phyloP scores from a whole-genome alignment of 1,140 invertebrate genomes.

The Tenebrio molitor region DNA sequence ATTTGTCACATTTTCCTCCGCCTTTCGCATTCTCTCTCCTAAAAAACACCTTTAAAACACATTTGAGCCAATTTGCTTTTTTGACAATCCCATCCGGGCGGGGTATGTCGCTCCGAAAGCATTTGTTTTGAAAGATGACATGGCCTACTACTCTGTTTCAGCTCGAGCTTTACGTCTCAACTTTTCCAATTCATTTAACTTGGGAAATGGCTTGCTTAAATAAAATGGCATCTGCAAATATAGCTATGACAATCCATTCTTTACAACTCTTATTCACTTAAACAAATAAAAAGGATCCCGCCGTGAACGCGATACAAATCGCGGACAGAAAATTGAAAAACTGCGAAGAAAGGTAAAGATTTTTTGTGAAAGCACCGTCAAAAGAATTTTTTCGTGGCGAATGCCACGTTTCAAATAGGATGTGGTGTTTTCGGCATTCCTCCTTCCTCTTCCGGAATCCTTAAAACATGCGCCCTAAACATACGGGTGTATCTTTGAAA shows the following conservation, averaged over 20 bases:
- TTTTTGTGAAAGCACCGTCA: background rate
- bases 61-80: constrained; percentile 48
- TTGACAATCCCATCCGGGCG: constrained; percentile 32
- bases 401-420: background rate
- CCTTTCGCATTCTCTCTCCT: background rate
- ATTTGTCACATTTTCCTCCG: constrained; percentile 27
- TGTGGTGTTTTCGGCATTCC: background rate
- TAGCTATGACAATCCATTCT: constrained; percentile 43
- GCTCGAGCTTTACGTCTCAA: constrained; percentile 45
- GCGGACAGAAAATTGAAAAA: background rate
- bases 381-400: background rate
- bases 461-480: background rate
- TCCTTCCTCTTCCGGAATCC: background rate
- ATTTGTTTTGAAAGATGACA: constrained; percentile 47
- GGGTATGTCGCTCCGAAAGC: constrained; percentile 27
- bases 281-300: constrained; percentile 33
- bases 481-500: background rate
- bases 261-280: constrained; percentile 43
- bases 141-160: constrained; percentile 30
- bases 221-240: constrained; percentile 45
- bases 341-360: constrained; percentile 5
- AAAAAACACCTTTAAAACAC: constrained; percentile 41
- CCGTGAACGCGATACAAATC: background rate
- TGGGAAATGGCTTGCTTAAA: constrained; percentile 46
- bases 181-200: constrained; percentile 49